These are phyloP conservation scores for Melanotaenia parkinsoni DNA, from an alignment of 2,797 vertebrate species.

Conservation along the genomic window DNA sequence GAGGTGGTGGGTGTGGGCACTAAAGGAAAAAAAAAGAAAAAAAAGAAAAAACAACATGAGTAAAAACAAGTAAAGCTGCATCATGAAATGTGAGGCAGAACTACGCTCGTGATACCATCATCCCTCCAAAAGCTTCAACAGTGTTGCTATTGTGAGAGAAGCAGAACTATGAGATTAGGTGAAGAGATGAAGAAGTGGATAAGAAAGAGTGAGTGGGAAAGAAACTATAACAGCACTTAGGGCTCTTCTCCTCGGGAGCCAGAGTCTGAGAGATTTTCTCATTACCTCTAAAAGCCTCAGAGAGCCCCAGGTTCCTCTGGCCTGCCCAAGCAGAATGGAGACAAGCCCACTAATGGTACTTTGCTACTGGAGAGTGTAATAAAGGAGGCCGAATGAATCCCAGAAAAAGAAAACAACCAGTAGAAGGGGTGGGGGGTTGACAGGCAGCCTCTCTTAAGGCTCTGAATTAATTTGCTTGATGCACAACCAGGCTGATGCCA, in stretches of 20 bases:
- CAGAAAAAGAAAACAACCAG: constrained; percentile 35
- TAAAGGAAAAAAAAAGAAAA: constrained; percentile 64
- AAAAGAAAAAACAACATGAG: not conserved
- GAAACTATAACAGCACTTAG: constrained; percentile 14
- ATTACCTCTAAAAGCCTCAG: constrained; percentile 63
- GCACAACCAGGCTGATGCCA: constrained; percentile 8
- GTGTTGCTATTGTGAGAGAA: not conserved
- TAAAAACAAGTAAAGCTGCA: constrained; percentile 3
- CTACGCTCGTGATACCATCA: not conserved
- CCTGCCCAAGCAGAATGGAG: constrained; percentile 70
- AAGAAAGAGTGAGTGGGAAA: not conserved
- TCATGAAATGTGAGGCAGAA: not conserved
- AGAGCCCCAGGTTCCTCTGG: constrained; percentile 50
- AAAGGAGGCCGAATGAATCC: constrained; percentile 52
- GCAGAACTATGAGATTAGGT: constrained; percentile 6
- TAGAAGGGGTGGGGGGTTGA: constrained; percentile 21
- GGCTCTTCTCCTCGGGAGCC: constrained; percentile 31
- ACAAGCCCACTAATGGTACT: constrained; percentile 81
- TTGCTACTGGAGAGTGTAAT: constrained; percentile 41
- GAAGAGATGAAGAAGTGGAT: constrained; percentile 13
- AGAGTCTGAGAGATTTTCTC: constrained; percentile 67
- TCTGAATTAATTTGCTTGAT: constrained; percentile 14
- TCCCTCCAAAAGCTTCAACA: constrained; percentile 2
- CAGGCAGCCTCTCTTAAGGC: constrained; percentile 12
- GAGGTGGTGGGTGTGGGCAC: constrained; percentile 93